Evolutionary conservation across 2,113 vertebrate species (phyloP).

Genomic region (Petroica traversi): DNA sequence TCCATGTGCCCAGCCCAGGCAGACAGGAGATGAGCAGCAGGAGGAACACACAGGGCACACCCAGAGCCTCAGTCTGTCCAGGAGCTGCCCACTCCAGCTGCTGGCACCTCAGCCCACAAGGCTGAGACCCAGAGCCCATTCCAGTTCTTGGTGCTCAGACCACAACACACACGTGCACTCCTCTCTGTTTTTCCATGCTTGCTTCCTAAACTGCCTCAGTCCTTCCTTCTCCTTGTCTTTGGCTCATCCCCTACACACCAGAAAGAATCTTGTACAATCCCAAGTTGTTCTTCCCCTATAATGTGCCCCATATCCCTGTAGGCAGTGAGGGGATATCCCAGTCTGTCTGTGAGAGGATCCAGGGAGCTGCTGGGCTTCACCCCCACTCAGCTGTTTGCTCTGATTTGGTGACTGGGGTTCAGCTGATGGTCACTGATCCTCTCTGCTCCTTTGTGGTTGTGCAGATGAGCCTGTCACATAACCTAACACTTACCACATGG

Average conservation of each 20-base stretch:
- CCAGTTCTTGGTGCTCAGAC: background rate
- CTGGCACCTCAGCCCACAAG: background rate
- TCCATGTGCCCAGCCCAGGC: background rate
- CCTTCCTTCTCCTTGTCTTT: background rate
- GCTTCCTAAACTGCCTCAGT: background rate
- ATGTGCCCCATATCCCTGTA: background rate
- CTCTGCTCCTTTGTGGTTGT: background rate
- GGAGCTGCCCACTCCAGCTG: background rate
- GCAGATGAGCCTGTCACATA: background rate
- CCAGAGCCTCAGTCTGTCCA: background rate
- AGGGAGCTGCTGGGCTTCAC: background rate
- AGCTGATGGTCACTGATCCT: background rate
- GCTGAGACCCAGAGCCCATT: background rate
- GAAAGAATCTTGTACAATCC: background rate
- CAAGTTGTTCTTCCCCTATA: background rate
- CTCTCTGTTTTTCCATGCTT: background rate
- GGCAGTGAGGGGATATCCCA: background rate
- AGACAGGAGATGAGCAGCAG: background rate
- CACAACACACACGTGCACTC: background rate
- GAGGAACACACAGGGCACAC: too few relatives aligned
- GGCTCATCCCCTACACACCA: rapidly evolving
- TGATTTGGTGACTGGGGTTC: background rate
- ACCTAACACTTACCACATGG: rapidly evolving
- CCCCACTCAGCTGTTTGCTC: background rate
- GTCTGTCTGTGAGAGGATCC: background rate